Evolutionary conservation across 1,140 invertebrate species (phyloP).

Genomic region (Carcinoscorpius rotundicauda): DNA sequence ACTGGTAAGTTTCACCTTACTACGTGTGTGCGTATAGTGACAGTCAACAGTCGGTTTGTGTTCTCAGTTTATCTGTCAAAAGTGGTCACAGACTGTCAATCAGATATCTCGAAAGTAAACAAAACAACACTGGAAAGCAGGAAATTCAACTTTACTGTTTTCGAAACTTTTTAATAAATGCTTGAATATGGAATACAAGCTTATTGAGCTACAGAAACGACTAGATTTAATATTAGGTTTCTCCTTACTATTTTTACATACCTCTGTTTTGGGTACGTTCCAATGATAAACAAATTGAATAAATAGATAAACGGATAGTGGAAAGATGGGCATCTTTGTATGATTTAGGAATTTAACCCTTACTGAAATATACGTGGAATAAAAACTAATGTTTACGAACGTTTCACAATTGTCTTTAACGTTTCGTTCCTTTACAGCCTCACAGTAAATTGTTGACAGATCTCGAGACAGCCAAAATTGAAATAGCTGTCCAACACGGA

Average conservation of each 20-base stretch:
- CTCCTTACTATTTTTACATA: background rate
- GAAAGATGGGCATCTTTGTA: background rate
- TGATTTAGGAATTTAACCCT: background rate
- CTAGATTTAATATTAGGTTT: too few species aligned
- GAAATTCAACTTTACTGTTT: background rate
- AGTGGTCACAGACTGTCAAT: background rate
- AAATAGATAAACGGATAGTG: background rate
- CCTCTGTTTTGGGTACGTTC: background rate
- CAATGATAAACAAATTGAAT: background rate
- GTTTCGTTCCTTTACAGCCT: slow-evolving; percentile 42
- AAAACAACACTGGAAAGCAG: background rate
- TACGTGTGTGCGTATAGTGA: background rate
- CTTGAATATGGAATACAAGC: background rate
- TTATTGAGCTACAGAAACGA: too few species aligned
- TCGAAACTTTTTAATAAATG: background rate
- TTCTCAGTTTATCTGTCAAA: background rate
- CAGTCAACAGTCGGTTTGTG: background rate
- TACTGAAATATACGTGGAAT: background rate
- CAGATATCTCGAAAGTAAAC: background rate
- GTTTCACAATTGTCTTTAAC: slow-evolving; percentile 6
- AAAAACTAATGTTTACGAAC: background rate
- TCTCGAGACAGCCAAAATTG: slow-evolving; percentile 62
- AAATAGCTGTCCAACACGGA: slow-evolving; percentile 81
- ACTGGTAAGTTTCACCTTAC: slow-evolving; percentile 48
- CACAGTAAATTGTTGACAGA: slow-evolving; percentile 84